Evolutionary conservation across 2,888 invertebrate species (phyloP).

Genomic region (Andrena praecox): DNA sequence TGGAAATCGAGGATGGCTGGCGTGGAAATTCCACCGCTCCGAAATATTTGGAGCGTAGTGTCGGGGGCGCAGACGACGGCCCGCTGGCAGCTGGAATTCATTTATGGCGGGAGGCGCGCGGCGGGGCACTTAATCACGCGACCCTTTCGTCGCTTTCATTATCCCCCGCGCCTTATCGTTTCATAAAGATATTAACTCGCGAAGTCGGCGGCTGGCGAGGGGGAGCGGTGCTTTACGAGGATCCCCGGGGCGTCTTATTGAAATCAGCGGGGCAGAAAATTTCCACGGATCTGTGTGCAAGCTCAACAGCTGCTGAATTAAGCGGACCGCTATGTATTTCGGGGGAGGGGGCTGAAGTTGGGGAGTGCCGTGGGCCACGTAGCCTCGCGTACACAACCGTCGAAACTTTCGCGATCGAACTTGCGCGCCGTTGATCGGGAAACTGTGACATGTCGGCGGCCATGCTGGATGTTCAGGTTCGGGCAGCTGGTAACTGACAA

Average conservation of each 20-base stretch:
- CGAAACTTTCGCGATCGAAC: constrained; percentile 33
- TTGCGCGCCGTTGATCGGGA: background rate
- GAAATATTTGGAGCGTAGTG: constrained; percentile 29
- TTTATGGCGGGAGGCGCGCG: constrained; percentile 61
- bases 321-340: background rate
- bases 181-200: constrained; percentile 72
- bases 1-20: background rate
- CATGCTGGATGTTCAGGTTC: background rate
- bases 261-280: constrained; percentile 66
- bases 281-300: constrained; percentile 41
- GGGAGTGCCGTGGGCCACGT: background rate
- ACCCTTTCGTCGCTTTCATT: constrained; percentile 71
- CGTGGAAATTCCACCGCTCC: constrained; percentile 9
- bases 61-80: constrained; percentile 14
- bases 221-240: constrained; percentile 64
- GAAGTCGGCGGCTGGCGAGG: constrained; percentile 44
- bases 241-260: constrained; percentile 67
- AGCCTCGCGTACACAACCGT: background rate
- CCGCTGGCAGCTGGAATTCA: constrained; percentile 62
- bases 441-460: background rate
- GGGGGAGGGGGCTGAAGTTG: background rate
- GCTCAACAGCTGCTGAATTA: constrained; percentile 55
- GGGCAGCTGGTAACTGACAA: background rate
- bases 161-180: constrained; percentile 68
- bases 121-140: constrained; percentile 69